Percentiles rank a stretch among this genome's conserved stretches.
Evolutionary conservation across 2,113 vertebrate genomes (phyloP).

Genomic region (Danio rerio): DNA sequence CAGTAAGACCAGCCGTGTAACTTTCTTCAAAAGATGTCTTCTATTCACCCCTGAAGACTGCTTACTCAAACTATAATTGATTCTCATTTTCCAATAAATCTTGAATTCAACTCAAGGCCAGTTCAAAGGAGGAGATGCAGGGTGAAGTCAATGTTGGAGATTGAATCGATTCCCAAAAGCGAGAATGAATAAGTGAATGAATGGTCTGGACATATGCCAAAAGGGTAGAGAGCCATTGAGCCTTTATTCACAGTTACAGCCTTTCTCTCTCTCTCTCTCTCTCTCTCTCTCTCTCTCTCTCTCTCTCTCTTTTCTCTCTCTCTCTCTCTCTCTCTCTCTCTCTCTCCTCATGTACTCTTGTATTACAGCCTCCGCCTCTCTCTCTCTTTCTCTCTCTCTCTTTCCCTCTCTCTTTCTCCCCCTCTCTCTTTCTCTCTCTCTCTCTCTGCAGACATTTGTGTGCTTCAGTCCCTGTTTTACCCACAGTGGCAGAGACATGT

Average conservation of each 20-base stretch:
- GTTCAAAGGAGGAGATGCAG: neutral
- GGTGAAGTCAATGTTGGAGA: neutral
- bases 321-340: neutral
- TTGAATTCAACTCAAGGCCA: neutral
- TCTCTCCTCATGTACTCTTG: neutral
- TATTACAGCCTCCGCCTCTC: neutral
- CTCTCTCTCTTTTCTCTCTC: neutral
- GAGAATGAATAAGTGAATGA: conserved; percentile 4
- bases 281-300: conserved; percentile 15
- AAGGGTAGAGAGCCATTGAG: conserved; percentile 14
- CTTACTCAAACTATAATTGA: neutral
- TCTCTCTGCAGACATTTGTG: conserved; percentile 33
- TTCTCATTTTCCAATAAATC: neutral
- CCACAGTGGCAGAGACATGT: conserved; percentile 65
- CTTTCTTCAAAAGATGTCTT: conserved; percentile 4
- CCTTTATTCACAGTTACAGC: conserved; percentile 13
- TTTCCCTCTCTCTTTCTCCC: neutral
- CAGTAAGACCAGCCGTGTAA: neutral
- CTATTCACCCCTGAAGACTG: neutral
- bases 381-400: neutral
- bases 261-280: neutral
- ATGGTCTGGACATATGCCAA: conserved; percentile 16
- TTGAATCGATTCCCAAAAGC: neutral
- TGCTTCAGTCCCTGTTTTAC: conserved; percentile 46
- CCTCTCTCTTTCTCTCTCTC: conserved; percentile 1